Evolutionary conservation across 2,113 vertebrate species (phyloP), one percentile per base, ranked within the genome.

Genomic region (Guaruba guarouba): DNA sequence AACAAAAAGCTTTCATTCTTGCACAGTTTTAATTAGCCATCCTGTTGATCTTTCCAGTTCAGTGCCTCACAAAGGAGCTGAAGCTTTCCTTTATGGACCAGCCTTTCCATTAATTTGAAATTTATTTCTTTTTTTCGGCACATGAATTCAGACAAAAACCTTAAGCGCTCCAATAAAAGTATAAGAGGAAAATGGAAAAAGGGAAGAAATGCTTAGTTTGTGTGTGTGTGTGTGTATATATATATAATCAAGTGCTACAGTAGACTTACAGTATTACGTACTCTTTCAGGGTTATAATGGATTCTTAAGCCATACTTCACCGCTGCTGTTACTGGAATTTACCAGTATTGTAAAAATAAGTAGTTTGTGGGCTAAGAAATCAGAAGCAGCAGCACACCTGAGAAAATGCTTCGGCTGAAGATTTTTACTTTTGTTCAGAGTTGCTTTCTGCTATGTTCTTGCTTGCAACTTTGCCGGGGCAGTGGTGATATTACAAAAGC

Each of bases 11-110:
- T 85, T 90, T 92, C 82, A 59, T 94, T 96, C 92, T 92, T 88
- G 64, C 48, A 54, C 55, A 75, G 44, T 92, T 96, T 93, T 96
- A 96, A 95, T 96, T 90, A 88, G 82, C 93, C 77, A 86, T 86
- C 86, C 86, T 79, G 82, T 95, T 90, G 83, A 90, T 96, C 83
- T 93, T 96, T 93, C 82, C 57, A 88, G 39, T 78, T 95, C 90
- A 83, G 73, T 82, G 69, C 80, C 61, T 94, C 74, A 84, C 35
- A 94, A 88, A 88, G 66, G 44, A 83, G 33, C 52, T 0, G 3
- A n/a, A 86, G 77, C 73, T 83, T 76, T 94, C 25, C 46, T 80
- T 93, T 64, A 61, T 76, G 80, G 77, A 79, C 76, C 39, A 2
- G 12, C 1, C 0, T 92, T 95, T 81, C 48, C 37, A 66, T 93